Conservation (phyloP, 2,113 vertebrate species). For the Mystacornis crossleyi region DNA sequence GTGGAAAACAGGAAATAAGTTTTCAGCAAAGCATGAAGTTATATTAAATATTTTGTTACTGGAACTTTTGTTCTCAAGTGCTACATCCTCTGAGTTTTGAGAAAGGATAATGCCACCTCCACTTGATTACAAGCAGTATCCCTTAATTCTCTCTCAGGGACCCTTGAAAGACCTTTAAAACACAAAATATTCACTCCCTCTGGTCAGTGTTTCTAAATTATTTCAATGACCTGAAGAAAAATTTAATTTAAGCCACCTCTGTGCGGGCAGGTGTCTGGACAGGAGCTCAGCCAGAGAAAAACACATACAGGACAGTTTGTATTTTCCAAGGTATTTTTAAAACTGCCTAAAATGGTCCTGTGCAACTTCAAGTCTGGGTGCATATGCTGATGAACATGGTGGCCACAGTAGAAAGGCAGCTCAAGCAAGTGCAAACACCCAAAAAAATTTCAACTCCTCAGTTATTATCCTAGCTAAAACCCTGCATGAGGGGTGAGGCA, state of each 20-base stretch:
- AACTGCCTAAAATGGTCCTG: not conserved
- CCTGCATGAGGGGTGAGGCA: not conserved
- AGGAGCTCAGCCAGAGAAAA: not conserved
- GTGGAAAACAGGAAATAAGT: not conserved
- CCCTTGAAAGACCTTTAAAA: not conserved
- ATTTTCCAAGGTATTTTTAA: not conserved
- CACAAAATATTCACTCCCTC: not conserved
- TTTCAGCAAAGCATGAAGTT: not conserved
- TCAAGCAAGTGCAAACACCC: not conserved
- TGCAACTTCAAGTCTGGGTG: not conserved
- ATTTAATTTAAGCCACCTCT: not conserved
- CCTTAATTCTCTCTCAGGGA: not conserved
- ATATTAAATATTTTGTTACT: not conserved
- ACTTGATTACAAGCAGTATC: not conserved
- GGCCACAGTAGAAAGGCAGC: not conserved
- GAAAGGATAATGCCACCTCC: not conserved
- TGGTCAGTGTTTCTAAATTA: not conserved
- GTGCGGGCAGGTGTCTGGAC: not conserved
- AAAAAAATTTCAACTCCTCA: not conserved
- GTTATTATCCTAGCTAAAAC: not conserved
- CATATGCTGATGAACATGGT: not conserved
- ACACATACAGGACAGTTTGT: not conserved
- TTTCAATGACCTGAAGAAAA: not conserved
- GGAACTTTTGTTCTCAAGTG: not conserved
- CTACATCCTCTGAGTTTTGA: not conserved